Conservation (phyloP, 2,113 vertebrate species). For the Naja naja region DNA sequence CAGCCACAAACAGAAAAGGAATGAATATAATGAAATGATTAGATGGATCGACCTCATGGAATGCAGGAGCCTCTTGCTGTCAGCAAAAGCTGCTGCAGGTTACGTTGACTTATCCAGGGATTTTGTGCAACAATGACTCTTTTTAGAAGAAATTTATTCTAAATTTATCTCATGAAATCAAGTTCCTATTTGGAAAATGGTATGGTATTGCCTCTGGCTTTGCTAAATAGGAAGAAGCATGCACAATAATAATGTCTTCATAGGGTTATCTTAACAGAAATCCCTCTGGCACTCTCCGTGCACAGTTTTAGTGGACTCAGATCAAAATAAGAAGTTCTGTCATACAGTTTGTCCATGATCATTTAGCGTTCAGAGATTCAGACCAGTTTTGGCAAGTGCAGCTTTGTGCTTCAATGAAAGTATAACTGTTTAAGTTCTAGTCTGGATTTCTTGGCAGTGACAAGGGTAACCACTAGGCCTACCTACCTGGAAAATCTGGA, state of each 20-base stretch:
- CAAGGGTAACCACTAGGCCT: neutral
- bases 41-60: neutral
- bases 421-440: neutral
- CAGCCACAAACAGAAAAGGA: neutral
- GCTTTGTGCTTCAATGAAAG: neutral
- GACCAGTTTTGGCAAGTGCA: neutral
- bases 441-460: neutral
- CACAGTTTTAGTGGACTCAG: neutral
- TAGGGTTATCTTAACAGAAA: neutral
- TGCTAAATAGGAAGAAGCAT: neutral
- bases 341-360: neutral
- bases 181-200: neutral
- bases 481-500: neutral
- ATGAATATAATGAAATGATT: neutral
- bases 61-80: neutral
- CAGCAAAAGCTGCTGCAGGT: neutral
- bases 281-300: neutral
- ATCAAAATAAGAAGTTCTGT: neutral
- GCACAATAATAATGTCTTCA: neutral
- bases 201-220: neutral
- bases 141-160: neutral
- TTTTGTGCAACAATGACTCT: neutral
- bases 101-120: neutral
- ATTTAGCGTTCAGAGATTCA: neutral
- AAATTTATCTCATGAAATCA: neutral